Base-by-base conservation (phyloP, 2,113 vertebrate species). In the Proterorhinus semilunaris region DNA sequence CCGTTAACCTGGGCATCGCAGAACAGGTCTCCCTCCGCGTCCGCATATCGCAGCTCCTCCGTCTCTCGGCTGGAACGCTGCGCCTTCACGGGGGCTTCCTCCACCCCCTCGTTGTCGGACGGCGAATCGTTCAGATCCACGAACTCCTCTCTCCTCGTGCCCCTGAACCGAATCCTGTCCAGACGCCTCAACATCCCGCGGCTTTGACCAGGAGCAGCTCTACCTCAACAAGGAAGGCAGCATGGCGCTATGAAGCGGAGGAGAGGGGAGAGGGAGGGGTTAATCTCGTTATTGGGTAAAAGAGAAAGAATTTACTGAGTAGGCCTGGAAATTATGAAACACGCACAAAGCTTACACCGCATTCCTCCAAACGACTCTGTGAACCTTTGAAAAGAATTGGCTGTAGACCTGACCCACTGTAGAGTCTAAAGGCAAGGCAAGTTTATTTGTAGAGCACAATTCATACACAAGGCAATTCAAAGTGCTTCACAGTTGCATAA, bases 141-240 rank as follows among this genome's bases (percentile, higher is more conserved):
- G 91, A 97, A 95, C 81, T 98, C 97, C 48, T 98, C 96, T 87
- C 96, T 91, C 87, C 94, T 95, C 88, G 94, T 95, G 89, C 96
- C 94, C 93, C 97, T 94, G 92, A 98, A 97, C 79, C 97, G 93
- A 91, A 99, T 98, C 88, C 88, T 95, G 91, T 98, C 96, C 91
- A 99, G 88, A 76, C 94, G 95, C 91, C 93, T 97, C 80, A 96
- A 92, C 96, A 99, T 99, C 43, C 58, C 45, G 58, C 4, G 92
- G 91, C 95, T 92, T 95, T 13, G 90, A 85, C 91, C 85, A 16
- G 85, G 72, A 21, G 27, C 4, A 13, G 76, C 57, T 90, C 87
- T 94, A 92, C 91, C 72, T 69, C 52, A 69, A 71, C 81, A 81
- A 82, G 54, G 3, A 48, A 10, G 43, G 61, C 2, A 9, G n/a